A percentile compares a stretch with the other conserved stretches of the same genome.
Evolutionary conservation across 2,888 invertebrate genomes (phyloP).

Genomic region (Antheraea assamensis): DNA sequence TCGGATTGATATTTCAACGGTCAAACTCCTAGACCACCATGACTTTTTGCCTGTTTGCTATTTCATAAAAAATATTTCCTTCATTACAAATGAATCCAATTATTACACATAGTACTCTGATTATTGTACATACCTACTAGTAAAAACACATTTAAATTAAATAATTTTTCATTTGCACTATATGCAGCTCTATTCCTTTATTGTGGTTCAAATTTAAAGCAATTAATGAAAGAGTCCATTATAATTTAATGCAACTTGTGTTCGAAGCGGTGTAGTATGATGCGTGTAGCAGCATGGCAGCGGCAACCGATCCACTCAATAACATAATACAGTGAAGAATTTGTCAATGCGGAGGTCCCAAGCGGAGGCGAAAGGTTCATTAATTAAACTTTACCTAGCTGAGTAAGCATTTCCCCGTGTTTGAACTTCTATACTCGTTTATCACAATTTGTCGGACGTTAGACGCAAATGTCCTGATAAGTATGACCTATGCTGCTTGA

Average conservation of each 20-base stretch:
- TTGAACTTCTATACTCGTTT: background rate
- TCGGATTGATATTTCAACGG: too few relatives aligned
- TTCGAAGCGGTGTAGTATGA: too few relatives aligned
- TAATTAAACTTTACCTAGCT: background rate
- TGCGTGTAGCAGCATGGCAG: background rate
- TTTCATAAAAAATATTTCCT: too few relatives aligned
- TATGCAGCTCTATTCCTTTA: background rate
- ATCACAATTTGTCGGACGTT: background rate
- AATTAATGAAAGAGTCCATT: background rate
- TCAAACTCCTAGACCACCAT: too few relatives aligned
- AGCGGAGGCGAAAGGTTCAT: background rate
- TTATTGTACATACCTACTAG: background rate
- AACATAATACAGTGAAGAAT: background rate
- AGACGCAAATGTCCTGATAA: background rate
- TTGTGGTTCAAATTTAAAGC: background rate
- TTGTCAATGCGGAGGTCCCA: background rate
- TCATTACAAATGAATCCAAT: too few relatives aligned
- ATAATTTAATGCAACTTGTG: background rate
- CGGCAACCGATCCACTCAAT: background rate
- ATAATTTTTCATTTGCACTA: background rate
- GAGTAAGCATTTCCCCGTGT: background rate
- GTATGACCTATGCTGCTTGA: background rate
- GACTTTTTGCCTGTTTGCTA: too few relatives aligned
- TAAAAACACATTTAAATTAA: background rate
- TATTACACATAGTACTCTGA: too few relatives aligned